Evolutionary conservation across 2,888 invertebrate genomes (phyloP), one percentile per base, ranked within the genome.

Genomic region (Drosophila monieri): DNA sequence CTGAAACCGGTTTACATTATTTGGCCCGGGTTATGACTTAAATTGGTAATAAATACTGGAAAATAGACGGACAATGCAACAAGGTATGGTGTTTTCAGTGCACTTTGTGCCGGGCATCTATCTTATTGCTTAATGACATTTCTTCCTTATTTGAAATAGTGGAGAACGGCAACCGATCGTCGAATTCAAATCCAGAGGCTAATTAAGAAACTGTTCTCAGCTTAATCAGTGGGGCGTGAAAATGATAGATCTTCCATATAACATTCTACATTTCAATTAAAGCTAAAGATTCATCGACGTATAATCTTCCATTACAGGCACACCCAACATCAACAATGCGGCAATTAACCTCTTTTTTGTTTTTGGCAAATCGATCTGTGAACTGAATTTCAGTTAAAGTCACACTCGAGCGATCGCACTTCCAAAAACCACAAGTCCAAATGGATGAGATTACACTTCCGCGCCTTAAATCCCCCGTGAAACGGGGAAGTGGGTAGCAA

Each of bases 1-100:
- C 52, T 18, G 15, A 68, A 73, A 73, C 72, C 72, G 75, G 72
- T 73, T 73, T 72, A 27, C 58, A 65, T 76, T 73, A 58, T 73
- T 73, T 76, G 70, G 62, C 71, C 43, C 14, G 69, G 30, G 39
- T 47, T 70, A 69, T 73, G 48, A 69, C 54, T 61, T 61, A 47
- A 62, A 62, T 62, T 49, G 62, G 65, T 21, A 56, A 30, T 55
- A 69, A 66, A 66, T 49, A 61, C 41, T 66, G 49, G 53, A 68
- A 72, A 70, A 70, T 64, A 25, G 14, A 65, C 69, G 68, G 55
- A 68, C 68, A 64, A 53, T 64, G 64, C 64, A 64, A 68, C 56
- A 39, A 37, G 27, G 27, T 68, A 53, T 64, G 43, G 18, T 54
- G 54, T 30, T 54, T 54, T 25, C 21, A 21, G 6, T 65, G 58